These are phyloP conservation scores for Luperina nickerlii DNA, from an alignment of 2,888 invertebrate species.

Conservation along the genomic window DNA sequence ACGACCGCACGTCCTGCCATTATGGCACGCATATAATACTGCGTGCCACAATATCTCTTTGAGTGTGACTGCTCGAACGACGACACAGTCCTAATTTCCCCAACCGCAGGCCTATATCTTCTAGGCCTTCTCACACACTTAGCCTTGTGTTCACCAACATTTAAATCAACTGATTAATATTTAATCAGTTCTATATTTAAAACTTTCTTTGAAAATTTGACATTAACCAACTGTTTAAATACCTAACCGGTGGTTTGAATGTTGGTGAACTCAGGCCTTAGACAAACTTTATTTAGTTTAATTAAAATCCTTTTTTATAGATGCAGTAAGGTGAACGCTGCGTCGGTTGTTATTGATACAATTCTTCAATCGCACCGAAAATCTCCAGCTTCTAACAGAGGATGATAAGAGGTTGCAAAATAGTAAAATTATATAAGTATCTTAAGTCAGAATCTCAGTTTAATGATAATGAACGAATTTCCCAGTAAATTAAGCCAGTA, in stretches of 20 bases:
- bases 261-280: neutral
- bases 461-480: slow-evolving; percentile 2
- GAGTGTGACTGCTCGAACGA: neutral
- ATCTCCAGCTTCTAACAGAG: slow-evolving; percentile 65
- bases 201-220: too few relatives aligned
- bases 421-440: slow-evolving; percentile 16
- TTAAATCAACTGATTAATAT: too few relatives aligned
- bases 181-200: too few relatives aligned
- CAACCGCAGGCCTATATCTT: neutral
- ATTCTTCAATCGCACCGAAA: slow-evolving; percentile 79
- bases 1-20: neutral
- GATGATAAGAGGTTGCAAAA: slow-evolving; percentile 57
- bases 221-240: too few relatives aligned
- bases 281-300: too few relatives aligned
- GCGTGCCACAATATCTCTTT: neutral
- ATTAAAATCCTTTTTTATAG: slow-evolving; percentile 46
- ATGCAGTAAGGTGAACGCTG: slow-evolving; percentile 84
- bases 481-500: slow-evolving; percentile 2
- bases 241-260: too few relatives aligned
- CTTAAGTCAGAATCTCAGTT: neutral
- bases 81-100: neutral
- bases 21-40: neutral
- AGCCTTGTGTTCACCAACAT: too few relatives aligned
- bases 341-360: slow-evolving; percentile 80
- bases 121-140: neutral